Base-by-base conservation (phyloP, 2,113 vertebrate species). In the Cololabis saira region DNA sequence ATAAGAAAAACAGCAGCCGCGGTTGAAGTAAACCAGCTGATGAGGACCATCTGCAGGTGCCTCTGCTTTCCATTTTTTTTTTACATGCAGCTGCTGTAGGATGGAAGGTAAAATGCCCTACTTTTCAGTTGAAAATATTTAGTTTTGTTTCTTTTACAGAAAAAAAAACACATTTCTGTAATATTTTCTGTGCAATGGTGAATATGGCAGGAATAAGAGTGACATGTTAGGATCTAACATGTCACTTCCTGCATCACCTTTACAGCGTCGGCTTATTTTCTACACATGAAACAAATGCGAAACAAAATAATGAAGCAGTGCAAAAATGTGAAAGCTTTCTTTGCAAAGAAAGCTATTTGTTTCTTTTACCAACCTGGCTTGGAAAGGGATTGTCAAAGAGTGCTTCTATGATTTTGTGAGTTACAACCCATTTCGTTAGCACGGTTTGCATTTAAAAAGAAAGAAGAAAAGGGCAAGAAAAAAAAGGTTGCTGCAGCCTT, bases 401-500 rank as follows among this genome's bases (percentile, higher is more conserved):
- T 47, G 21, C 1, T 37, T 67, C n/a, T 42, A 22, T 61, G 45
- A 27, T 30, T 18, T 61, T 42, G 12, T 56, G 15, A 74, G 17
- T 44, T 56, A 14, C 33, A 54, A 12, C 18, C 42, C 12, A 1
- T 44, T 52, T 60, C 4, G 2, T 5, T 67, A 56, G 53, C 48
- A 40, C 1, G 12, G 21, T 71, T 54, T 68, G 43, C 18, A 19
- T 50, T 57, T 12, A 3, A 51, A 66, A 47, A 27, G 19, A 56
- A 47, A 44, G 3, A 55, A 61, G 15, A 14, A 67, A 49, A 56
- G 47, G 24, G 5, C 24, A 5, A 27, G 24, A 27, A 76, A 58
- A 68, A 9, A 27, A 24, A 54, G 51, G 19, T 41, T 71, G 45
- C 70, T 1, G 47, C 40, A 65, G 42, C 67, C 19, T 66, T 84